Percentiles rank a stretch among this genome's conserved stretches.
These are phyloP conservation scores for Phenganax stokvisi DNA, from an alignment of 92 coral and sea anemone genomes.

Conservation along the genomic window DNA sequence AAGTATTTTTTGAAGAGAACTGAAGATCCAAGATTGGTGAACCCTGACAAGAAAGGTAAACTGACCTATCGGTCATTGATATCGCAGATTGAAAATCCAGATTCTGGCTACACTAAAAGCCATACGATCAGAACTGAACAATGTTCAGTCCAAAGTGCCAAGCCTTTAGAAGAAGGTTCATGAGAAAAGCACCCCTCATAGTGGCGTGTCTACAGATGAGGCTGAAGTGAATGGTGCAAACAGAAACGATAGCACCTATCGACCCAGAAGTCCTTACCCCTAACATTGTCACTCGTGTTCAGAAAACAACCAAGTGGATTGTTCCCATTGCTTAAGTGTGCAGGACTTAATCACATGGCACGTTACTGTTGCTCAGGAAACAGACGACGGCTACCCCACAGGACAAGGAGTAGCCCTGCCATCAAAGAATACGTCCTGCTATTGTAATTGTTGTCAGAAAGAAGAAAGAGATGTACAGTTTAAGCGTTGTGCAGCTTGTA, in stretches of 20 bases:
- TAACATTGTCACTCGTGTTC: slow-evolving; percentile 43
- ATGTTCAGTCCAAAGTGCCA: slow-evolving; percentile 39
- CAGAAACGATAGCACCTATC: not conserved
- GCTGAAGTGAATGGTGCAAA: not conserved
- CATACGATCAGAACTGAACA: slow-evolving; percentile 18
- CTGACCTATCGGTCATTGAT: slow-evolving; percentile 51
- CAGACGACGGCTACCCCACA: slow-evolving; percentile 50
- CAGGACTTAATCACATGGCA: slow-evolving; percentile 45
- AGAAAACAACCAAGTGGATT: slow-evolving; percentile 25
- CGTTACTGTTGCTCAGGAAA: slow-evolving; percentile 48
- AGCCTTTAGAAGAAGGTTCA: slow-evolving; percentile 24
- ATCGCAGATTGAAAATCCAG: slow-evolving; percentile 43
- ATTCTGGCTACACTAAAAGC: not conserved
- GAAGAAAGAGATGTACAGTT: not conserved
- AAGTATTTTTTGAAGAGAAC: slow-evolving; percentile 49
- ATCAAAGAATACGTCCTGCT: slow-evolving; percentile 30
- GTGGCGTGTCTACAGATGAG: not conserved
- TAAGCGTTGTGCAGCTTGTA: slow-evolving; percentile 32
- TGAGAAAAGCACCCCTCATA: not conserved
- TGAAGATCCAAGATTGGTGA: slow-evolving; percentile 54
- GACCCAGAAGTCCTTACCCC: slow-evolving; percentile 12
- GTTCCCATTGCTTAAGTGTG: slow-evolving; percentile 53
- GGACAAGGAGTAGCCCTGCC: slow-evolving; percentile 51
- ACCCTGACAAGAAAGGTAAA: slow-evolving; percentile 51
- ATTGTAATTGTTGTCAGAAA: slow-evolving; percentile 30